Conservation (phyloP, 1,140 invertebrate species). For the Reticulitermes speratus region DNA sequence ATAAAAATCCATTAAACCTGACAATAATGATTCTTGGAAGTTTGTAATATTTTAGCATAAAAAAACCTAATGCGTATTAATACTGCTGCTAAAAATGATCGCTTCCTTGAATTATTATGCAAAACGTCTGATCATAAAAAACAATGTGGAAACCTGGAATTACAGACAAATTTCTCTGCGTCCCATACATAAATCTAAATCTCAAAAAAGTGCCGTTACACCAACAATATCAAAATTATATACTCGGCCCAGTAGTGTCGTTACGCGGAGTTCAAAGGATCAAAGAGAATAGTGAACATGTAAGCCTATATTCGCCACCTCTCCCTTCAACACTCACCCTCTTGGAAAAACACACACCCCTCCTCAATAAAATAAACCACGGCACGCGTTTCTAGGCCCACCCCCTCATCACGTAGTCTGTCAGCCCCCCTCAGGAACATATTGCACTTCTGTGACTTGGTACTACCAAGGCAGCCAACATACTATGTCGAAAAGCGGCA, state of each 20-base stretch:
- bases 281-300: slow-evolving; percentile 12
- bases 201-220: not conserved
- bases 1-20: not conserved
- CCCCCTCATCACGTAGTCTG: not conserved
- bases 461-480: not conserved
- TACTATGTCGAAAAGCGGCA: not conserved
- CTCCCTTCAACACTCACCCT: not conserved
- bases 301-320: not conserved
- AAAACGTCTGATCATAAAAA: not conserved
- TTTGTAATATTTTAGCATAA: not conserved
- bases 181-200: not conserved
- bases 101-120: not conserved
- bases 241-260: not conserved
- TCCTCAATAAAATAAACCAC: slow-evolving; percentile 31
- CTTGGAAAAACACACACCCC: slow-evolving; percentile 7
- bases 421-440: slow-evolving; percentile 12
- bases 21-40: not conserved
- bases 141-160: not conserved
- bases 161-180: not conserved
- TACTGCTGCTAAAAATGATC: not conserved
- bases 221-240: not conserved
- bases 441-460: not conserved
- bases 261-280: slow-evolving; percentile 19
- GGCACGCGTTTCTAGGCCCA: not conserved
- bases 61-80: not conserved